A percentile compares a stretch with the other conserved stretches of the same genome.
Conservation (phyloP, 2,888 invertebrate species). For the Trissoscelio sp. region DNA sequence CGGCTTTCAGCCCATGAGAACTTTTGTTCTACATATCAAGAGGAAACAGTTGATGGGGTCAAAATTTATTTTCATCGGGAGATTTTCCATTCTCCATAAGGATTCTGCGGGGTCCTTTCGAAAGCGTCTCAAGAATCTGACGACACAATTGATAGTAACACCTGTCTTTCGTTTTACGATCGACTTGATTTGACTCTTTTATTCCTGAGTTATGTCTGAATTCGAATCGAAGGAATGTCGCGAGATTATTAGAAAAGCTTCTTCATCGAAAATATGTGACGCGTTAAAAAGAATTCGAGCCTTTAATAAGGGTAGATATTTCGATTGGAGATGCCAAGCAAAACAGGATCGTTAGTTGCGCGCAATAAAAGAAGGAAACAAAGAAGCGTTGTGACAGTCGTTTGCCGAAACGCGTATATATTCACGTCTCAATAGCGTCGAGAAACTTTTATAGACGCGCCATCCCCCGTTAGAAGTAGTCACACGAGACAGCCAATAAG, state of each 20-base stretch:
- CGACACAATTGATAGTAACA: conserved; percentile 37
- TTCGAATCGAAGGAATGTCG: conserved; percentile 33
- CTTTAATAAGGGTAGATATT: conserved; percentile 54
- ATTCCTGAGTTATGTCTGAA: conserved; percentile 9
- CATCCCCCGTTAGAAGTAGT: conserved; percentile 74
- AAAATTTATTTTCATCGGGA: too few relatives aligned
- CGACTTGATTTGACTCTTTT: conserved; percentile 13
- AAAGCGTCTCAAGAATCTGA: conserved; percentile 33
- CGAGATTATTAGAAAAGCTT: conserved; percentile 54
- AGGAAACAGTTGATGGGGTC: too few relatives aligned
- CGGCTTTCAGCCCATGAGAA: too few relatives aligned
- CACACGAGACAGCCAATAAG: conserved; percentile 77
- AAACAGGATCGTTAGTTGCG: conserved; percentile 48
- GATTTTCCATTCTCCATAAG: too few relatives aligned
- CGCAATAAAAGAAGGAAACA: conserved; percentile 61
- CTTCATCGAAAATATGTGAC: conserved; percentile 21
- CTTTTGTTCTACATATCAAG: too few relatives aligned
- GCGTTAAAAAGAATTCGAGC: conserved; percentile 36
- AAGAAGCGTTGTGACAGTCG: conserved; percentile 56
- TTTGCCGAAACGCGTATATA: conserved; percentile 59
- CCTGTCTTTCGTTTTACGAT: conserved; percentile 41
- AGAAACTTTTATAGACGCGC: conserved; percentile 80
- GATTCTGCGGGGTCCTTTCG: too few relatives aligned
- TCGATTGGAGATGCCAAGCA: conserved; percentile 60
- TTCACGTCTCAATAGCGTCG: conserved; percentile 76